Evolutionary conservation across 2,113 vertebrate species (phyloP).

Genomic region (Hiodon tergisus): DNA sequence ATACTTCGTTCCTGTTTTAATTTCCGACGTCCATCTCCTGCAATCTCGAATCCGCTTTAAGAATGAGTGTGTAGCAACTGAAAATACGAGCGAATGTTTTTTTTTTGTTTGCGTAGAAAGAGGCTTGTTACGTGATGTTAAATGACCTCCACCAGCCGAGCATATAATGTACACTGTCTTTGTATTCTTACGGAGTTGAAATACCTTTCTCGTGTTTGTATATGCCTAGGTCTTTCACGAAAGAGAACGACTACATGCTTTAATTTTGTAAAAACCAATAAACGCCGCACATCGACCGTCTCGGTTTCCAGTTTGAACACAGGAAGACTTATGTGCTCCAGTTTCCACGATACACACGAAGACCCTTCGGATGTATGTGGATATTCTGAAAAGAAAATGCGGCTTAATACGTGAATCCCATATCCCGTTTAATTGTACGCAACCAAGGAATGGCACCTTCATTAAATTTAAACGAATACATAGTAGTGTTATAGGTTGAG

Average conservation of each 20-base stretch:
- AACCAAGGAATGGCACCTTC: too few species aligned
- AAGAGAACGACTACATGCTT: constrained; percentile 59
- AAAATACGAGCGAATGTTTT: constrained; percentile 39
- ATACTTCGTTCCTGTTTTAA: not conserved
- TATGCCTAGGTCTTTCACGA: constrained; percentile 56
- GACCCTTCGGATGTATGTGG: too few species aligned
- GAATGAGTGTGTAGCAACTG: constrained; percentile 29
- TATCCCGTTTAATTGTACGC: too few species aligned
- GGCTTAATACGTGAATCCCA: too few species aligned
- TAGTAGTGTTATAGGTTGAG: too few species aligned
- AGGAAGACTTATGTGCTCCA: too few species aligned
- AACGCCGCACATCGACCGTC: constrained; percentile 54
- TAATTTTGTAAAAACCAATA: constrained; percentile 71
- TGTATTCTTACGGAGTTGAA: constrained; percentile 54
- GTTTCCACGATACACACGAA: too few species aligned
- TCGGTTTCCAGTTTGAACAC: not conserved
- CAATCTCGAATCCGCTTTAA: constrained; percentile 40
- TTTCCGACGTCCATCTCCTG: constrained; percentile 46
- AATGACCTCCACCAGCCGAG: constrained; percentile 56
- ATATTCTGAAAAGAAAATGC: too few species aligned
- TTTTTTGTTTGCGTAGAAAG: constrained; percentile 57
- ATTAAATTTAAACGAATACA: too few species aligned
- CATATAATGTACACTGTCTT: constrained; percentile 62
- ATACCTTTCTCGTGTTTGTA: constrained; percentile 61
- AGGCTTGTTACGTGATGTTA: constrained; percentile 62